Evolutionary conservation across 2,113 vertebrate genomes (phyloP).

Genomic region (Sitta europaea): DNA sequence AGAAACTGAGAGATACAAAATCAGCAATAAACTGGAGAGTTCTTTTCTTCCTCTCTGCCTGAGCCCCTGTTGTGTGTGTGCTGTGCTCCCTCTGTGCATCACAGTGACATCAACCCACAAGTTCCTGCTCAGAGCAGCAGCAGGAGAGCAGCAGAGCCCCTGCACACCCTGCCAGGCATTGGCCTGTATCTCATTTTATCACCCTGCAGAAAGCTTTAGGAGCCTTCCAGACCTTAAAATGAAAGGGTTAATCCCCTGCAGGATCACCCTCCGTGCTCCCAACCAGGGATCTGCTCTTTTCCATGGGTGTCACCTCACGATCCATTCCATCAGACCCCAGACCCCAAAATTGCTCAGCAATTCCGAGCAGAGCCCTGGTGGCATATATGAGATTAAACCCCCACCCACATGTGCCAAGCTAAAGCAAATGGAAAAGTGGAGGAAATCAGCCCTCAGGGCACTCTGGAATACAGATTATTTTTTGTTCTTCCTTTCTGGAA

Average conservation of each 20-base stretch:
- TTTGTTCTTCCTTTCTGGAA: not conserved
- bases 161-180: not conserved
- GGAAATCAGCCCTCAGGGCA: not conserved
- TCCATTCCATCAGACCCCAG: not conserved
- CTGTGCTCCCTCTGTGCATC: too few species aligned
- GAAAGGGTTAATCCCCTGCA: not conserved
- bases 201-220: not conserved
- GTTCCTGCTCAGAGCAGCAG: not conserved
- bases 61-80: too few species aligned
- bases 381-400: not conserved
- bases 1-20: too few species aligned
- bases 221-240: not conserved
- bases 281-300: not conserved
- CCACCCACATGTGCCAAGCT: not conserved
- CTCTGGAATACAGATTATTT: not conserved
- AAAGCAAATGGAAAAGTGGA: not conserved
- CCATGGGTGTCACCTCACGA: not conserved
- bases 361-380: not conserved
- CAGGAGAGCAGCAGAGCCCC: too few species aligned
- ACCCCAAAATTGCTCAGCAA: too few species aligned
- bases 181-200: not conserved
- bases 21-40: too few species aligned
- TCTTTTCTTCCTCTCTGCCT: too few species aligned
- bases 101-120: too few species aligned
- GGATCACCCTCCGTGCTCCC: not conserved